phyloP scores from a whole-genome alignment of 2,797 vertebrate species.

The Chiloscyllium punctatum region DNA sequence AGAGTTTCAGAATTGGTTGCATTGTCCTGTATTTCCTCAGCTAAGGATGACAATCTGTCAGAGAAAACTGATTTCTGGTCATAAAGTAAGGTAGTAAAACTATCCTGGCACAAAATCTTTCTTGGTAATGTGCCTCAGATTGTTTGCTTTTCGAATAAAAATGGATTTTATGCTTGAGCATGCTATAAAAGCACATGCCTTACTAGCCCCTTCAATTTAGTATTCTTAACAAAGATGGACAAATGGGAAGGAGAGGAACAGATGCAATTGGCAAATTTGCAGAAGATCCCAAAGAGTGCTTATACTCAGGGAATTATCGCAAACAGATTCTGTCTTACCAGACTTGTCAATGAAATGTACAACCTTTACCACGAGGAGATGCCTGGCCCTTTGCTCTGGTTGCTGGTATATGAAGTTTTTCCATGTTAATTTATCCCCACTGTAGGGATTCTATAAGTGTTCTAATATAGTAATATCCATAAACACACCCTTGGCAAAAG shows the following conservation, averaged over 20 bases:
- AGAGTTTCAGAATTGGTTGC: neutral
- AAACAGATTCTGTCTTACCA: neutral
- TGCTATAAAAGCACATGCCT: neutral
- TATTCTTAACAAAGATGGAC: neutral
- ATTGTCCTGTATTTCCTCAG: neutral
- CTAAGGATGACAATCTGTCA: neutral
- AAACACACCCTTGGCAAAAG: too few species aligned
- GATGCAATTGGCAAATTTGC: neutral
- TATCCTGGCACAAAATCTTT: neutral
- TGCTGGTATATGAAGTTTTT: neutral
- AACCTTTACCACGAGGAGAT: neutral
- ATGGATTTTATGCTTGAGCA: neutral
- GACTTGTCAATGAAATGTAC: neutral
- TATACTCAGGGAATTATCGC: neutral
- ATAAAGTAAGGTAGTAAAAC: neutral
- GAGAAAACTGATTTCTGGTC: neutral
- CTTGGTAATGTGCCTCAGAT: neutral
- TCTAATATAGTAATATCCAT: too few species aligned
- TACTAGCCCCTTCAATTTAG: neutral
- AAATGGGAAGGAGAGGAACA: neutral
- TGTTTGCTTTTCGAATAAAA: neutral
- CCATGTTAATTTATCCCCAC: neutral
- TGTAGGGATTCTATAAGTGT: too few species aligned
- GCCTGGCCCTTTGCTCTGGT: neutral
- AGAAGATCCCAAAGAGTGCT: neutral